These are phyloP conservation scores for Xyrichtys novacula DNA, from an alignment of 2,797 vertebrate genomes.

Conservation along the genomic window DNA sequence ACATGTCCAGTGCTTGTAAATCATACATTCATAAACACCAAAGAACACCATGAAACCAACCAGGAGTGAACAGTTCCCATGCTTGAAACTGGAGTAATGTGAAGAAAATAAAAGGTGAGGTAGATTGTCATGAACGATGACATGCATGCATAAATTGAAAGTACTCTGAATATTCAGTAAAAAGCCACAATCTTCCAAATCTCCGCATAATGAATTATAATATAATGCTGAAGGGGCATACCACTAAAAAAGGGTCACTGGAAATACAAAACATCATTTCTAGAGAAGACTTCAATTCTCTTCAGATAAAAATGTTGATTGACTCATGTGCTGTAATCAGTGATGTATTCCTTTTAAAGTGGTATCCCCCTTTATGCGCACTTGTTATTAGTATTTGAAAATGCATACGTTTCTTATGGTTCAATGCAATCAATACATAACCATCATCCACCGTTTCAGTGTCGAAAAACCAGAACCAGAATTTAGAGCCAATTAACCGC, in stretches of 20 bases:
- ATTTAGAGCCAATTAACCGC: conserved; percentile 23
- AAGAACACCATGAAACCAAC: conserved; percentile 55
- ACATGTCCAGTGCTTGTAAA: conserved; percentile 35
- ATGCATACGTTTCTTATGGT: conserved; percentile 1
- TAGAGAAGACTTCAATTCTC: too few species aligned
- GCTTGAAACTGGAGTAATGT: conserved; percentile 50
- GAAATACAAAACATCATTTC: too few species aligned
- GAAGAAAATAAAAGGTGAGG: conserved; percentile 36
- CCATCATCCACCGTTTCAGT: conserved; percentile 18
- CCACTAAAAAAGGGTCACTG: conserved; percentile 5
- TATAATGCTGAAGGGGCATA: conserved; percentile 8
- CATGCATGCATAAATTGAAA: conserved; percentile 50
- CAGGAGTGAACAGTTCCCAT: conserved; percentile 56
- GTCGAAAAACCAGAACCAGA: conserved; percentile 29
- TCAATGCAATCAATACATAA: conserved; percentile 11
- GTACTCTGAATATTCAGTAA: not conserved
- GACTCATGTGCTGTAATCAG: not conserved
- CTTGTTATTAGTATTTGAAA: conserved; percentile 3
- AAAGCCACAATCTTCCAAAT: conserved; percentile 3
- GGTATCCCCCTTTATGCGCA: conserved; percentile 32
- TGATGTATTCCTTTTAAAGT: not conserved
- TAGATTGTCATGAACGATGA: conserved; percentile 42
- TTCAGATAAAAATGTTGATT: too few species aligned
- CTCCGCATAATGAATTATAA: not conserved
- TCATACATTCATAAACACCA: conserved; percentile 28